A percentile compares a stretch with the other conserved stretches of the same genome.
Conservation (phyloP, 1,140 invertebrate species). For the Drosophila prosaltans region DNA sequence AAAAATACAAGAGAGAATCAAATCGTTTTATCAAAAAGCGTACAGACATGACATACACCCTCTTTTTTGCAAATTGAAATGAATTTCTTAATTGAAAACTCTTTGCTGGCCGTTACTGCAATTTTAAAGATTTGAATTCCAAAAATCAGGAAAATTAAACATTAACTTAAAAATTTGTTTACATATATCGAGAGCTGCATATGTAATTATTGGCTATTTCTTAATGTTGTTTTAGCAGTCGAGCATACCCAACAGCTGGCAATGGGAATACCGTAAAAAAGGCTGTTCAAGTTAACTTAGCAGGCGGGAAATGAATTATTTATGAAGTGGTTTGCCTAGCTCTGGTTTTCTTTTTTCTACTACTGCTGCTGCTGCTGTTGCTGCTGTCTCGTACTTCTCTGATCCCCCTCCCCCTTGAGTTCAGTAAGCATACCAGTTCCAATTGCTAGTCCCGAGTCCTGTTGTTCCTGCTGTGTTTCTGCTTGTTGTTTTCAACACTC, state of each 20-base stretch:
- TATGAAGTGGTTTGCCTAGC: conserved; percentile 78
- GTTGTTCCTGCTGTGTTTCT: conserved; percentile 31
- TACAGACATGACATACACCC: conserved; percentile 26
- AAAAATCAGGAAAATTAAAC: too few species aligned
- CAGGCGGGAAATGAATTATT: conserved; percentile 82
- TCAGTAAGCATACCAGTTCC: conserved; percentile 9
- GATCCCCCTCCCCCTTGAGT: background rate
- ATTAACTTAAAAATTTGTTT: too few species aligned
- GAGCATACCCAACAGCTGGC: conserved; percentile 20
- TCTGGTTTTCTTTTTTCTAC: conserved; percentile 45
- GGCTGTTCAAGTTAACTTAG: conserved; percentile 74
- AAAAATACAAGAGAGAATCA: conserved; percentile 18
- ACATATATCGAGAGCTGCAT: too few species aligned
- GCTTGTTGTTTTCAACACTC: conserved; percentile 58
- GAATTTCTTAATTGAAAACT: too few species aligned
- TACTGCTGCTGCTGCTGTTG: background rate
- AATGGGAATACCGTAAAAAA: conserved; percentile 46
- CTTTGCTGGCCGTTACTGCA: too few species aligned
- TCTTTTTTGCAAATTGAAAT: background rate
- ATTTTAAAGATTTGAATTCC: too few species aligned
- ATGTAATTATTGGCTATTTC: too few species aligned
- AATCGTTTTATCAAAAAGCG: background rate
- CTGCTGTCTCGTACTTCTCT: background rate
- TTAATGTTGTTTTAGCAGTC: background rate
- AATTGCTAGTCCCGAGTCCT: conserved; percentile 13